Conservation (phyloP, 1,140 invertebrate genomes). For the Ooceraea biroi region DNA sequence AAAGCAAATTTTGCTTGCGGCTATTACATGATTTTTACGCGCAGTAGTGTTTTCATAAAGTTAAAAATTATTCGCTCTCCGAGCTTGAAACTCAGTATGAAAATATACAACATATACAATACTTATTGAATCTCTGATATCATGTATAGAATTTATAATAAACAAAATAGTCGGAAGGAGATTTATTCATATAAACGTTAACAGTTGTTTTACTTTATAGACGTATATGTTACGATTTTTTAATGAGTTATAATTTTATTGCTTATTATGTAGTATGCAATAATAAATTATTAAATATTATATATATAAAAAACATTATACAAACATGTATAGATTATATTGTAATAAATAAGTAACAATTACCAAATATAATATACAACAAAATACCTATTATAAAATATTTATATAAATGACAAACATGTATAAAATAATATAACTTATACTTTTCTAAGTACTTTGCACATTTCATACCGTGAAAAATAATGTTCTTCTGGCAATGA, state of each 20-base stretch:
- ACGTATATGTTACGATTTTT: too few relatives aligned
- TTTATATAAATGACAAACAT: neutral
- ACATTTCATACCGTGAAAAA: neutral
- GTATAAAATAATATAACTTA: neutral
- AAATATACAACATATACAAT: constrained; percentile 11
- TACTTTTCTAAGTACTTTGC: neutral
- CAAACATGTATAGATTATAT: too few relatives aligned
- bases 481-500: neutral
- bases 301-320: too few relatives aligned
- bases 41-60: constrained; percentile 5
- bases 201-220: too few relatives aligned
- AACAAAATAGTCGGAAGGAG: too few relatives aligned
- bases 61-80: neutral
- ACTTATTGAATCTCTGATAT: neutral
- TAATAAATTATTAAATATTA: too few relatives aligned
- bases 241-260: too few relatives aligned
- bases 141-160: neutral
- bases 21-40: neutral
- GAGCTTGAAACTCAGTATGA: neutral
- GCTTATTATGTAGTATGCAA: too few relatives aligned
- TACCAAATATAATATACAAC: too few relatives aligned
- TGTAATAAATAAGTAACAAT: too few relatives aligned
- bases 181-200: too few relatives aligned
- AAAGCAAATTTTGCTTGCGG: neutral
- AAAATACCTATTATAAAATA: too few relatives aligned